phyloP scores from a whole-genome alignment of 1,140 invertebrate genomes.

The Phymastichus coffea region DNA sequence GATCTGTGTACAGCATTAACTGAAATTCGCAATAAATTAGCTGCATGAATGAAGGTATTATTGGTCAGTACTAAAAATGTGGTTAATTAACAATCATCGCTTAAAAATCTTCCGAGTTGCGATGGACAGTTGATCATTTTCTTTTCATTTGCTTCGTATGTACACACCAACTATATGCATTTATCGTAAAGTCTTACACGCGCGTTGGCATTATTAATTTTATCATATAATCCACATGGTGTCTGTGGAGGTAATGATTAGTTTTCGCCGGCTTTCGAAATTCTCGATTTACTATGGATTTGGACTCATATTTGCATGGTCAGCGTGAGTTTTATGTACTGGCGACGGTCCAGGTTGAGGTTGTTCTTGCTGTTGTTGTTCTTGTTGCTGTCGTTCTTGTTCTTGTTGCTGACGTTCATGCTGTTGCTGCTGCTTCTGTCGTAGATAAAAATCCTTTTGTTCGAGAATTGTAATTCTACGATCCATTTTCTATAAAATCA shows the following conservation, averaged over 20 bases:
- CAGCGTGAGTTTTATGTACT: constrained; percentile 38
- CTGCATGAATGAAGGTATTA: neutral
- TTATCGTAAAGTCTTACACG: constrained; percentile 32
- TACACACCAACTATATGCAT: constrained; percentile 40
- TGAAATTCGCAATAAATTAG: constrained; percentile 1
- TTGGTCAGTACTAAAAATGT: neutral
- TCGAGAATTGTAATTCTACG: too few species aligned
- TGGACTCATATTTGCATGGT: constrained; percentile 48
- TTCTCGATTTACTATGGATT: constrained; percentile 51
- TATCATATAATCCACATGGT: constrained; percentile 37
- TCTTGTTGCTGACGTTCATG: constrained; percentile 21
- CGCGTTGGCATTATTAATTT: constrained; percentile 39
- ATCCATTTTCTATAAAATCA: too few species aligned
- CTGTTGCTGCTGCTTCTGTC: constrained; percentile 18
- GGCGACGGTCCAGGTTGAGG: constrained; percentile 40
- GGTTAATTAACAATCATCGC: neutral
- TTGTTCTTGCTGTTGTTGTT: constrained; percentile 32
- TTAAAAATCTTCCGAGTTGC: constrained; percentile 34
- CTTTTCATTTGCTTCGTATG: constrained; percentile 40
- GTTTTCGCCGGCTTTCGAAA: neutral
- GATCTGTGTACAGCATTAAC: neutral
- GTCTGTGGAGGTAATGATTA: constrained; percentile 37
- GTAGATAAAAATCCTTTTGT: constrained; percentile 8
- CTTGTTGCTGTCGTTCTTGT: constrained; percentile 29
- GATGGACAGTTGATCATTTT: constrained; percentile 29